A percentile compares a stretch with the other conserved stretches of the same genome.
Evolutionary conservation across 2,888 invertebrate species (phyloP).

Genomic region (Ennomos fuscantarius): DNA sequence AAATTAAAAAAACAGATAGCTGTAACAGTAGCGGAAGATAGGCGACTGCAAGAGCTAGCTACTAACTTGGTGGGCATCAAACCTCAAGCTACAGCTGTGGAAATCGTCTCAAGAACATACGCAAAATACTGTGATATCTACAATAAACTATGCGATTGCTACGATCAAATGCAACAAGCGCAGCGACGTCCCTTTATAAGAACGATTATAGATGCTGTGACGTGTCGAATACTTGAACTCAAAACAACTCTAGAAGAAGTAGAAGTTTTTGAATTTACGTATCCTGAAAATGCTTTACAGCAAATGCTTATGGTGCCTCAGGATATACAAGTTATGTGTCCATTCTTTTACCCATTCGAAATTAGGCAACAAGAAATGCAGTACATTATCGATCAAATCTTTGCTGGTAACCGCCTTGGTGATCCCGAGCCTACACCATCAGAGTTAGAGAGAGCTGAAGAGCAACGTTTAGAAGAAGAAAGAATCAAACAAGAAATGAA

Average conservation of each 20-base stretch:
- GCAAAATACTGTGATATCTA: conserved; percentile 81
- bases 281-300: conserved; percentile 89
- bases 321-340: conserved; percentile 87
- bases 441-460: conserved; percentile 60
- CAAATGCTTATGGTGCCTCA: conserved; percentile 89
- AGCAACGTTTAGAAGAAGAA: conserved; percentile 60
- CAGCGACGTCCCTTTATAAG: conserved; percentile 85
- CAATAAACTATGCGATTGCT: conserved; percentile 84
- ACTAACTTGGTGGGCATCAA: conserved; percentile 61
- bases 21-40: conserved; percentile 60
- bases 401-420: conserved; percentile 70
- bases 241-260: conserved; percentile 83
- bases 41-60: conserved; percentile 65
- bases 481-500: conserved; percentile 56
- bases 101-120: conserved; percentile 79
- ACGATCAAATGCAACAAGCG: conserved; percentile 86
- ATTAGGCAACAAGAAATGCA: conserved; percentile 76
- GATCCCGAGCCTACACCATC: conserved; percentile 70
- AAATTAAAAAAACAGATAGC: conserved; percentile 43
- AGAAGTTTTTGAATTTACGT: conserved; percentile 87
- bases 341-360: conserved; percentile 87
- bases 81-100: conserved; percentile 77
- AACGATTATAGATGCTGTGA: conserved; percentile 84
- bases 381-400: conserved; percentile 74
- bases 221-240: conserved; percentile 85